Evolutionary conservation across 92 coral and sea anemone species (phyloP).

Genomic region (Actinostola sp.): DNA sequence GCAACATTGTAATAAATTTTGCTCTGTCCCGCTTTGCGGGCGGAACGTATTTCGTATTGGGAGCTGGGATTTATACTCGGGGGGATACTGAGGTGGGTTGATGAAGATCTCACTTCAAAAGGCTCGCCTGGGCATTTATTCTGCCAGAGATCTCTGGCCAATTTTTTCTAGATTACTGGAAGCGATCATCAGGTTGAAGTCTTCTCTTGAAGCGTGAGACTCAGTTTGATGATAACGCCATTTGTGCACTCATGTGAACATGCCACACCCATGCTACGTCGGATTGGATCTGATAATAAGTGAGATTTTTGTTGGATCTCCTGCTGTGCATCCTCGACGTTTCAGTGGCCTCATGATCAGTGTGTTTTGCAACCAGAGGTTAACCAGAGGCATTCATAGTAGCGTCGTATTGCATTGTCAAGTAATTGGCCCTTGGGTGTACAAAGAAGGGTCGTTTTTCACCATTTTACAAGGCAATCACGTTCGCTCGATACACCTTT

Average conservation of each 20-base stretch:
- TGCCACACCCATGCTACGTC: slow-evolving; percentile 88
- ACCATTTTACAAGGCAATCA: slow-evolving; percentile 46
- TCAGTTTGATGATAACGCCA: slow-evolving; percentile 54
- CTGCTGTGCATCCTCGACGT: neutral
- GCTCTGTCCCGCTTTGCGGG: slow-evolving; percentile 38
- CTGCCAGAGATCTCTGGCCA: slow-evolving; percentile 42
- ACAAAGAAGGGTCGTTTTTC: slow-evolving; percentile 32
- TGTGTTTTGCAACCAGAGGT: slow-evolving; percentile 54
- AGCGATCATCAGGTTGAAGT: slow-evolving; percentile 39
- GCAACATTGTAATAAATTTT: slow-evolving; percentile 69
- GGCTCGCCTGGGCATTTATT: slow-evolving; percentile 40
- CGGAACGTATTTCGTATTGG: slow-evolving; percentile 44
- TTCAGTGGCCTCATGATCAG: too few relatives aligned
- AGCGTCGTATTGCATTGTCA: slow-evolving; percentile 63
- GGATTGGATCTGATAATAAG: slow-evolving; percentile 64
- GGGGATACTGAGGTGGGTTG: neutral
- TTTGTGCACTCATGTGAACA: slow-evolving; percentile 63
- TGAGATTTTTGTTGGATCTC: slow-evolving; percentile 14
- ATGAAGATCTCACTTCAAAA: slow-evolving; percentile 52
- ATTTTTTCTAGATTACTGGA: slow-evolving; percentile 10
- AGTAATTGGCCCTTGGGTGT: slow-evolving; percentile 44
- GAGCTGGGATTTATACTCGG: slow-evolving; percentile 27
- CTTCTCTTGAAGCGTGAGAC: slow-evolving; percentile 22
- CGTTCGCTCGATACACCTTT: too few relatives aligned
- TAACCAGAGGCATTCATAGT: slow-evolving; percentile 68